Evolutionary conservation across 2,113 vertebrate genomes (phyloP), one percentile per base, ranked within the genome.

Genomic region (Brachypteracias leptosomus): DNA sequence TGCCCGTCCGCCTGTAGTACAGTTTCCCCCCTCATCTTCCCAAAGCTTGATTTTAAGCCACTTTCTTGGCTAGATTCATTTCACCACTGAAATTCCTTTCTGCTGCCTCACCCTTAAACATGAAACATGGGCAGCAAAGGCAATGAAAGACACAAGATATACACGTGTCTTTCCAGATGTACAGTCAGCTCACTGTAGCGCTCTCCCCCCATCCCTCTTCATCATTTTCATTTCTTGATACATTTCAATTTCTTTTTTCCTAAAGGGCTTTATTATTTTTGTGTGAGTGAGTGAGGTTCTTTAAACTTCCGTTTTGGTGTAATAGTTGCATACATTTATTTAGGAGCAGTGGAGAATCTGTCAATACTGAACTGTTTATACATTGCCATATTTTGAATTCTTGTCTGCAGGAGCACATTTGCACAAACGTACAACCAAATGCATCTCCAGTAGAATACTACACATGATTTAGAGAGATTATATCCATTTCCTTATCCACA

Each of bases 71-170:
- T 87, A 77, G 61, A 84, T 89, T 90, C 21, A 87, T 49, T 54
- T 92, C 65, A 92, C 88, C 73, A 82, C 92, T 44, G 28, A 87
- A 94, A 88, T 88, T 95, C 83, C 77, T 93, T 94, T 93, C 75
- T 81, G 76, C 65, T 86, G 70, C 61, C 76, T 96, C 90, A 94
- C 57, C 57, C 70, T 77, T 70, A n/a, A 84, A 68, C 31, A 35
- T 1, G 5, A 80, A 95, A 62, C 24, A 71, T 3, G 6, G 67
- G 68, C 65, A 93, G 44, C 74, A 84, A 73, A 90, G 26, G 33
- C 51, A 72, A 19, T 7, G 24, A 16, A 42, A 81, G 75, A 33
- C 31, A 81, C 26, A 58, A 63, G 44, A 88, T 10, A 7, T 18
- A 47, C 51, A 28, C 2, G 22, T 40, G 29, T 49, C 65, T 72